phyloP scores from a whole-genome alignment of 1,140 invertebrate genomes.

The Mizuhopecten yessoensis region DNA sequence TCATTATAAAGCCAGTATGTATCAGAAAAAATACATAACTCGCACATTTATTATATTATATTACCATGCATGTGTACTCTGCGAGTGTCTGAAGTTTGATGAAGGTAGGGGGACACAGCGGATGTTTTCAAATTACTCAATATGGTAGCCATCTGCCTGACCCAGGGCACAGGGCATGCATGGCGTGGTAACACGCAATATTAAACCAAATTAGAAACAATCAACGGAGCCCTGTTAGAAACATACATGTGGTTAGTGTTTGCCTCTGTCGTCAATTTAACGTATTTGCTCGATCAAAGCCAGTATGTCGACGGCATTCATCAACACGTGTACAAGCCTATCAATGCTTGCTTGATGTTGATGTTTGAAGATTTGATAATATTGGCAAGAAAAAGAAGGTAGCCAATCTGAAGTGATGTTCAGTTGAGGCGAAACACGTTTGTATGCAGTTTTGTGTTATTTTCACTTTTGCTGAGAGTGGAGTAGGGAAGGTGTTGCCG shows the following conservation, averaged over 20 bases:
- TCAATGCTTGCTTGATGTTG: background rate
- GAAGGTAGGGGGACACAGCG: background rate
- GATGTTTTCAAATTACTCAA: slow-evolving; percentile 27
- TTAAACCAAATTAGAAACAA: slow-evolving; percentile 7
- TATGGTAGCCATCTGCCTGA: slow-evolving; percentile 28
- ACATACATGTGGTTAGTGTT: background rate
- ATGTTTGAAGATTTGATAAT: background rate
- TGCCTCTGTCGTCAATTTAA: background rate
- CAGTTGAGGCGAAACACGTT: too few relatives aligned
- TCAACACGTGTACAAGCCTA: background rate
- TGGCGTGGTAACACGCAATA: background rate
- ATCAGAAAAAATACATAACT: background rate
- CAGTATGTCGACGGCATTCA: background rate
- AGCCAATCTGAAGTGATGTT: background rate
- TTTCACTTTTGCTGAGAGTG: too few relatives aligned
- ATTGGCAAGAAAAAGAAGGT: background rate
- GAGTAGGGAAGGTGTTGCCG: too few relatives aligned
- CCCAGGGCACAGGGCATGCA: background rate
- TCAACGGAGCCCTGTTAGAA: background rate
- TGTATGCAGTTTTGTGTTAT: too few relatives aligned
- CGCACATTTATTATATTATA: background rate
- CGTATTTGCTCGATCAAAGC: slow-evolving; percentile 13
- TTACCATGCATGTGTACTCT: background rate
- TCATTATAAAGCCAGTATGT: slow-evolving; percentile 34
- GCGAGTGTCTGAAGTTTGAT: background rate